Conservation (phyloP, 2,797 vertebrate species). For the Nyctalus aviator region DNA sequence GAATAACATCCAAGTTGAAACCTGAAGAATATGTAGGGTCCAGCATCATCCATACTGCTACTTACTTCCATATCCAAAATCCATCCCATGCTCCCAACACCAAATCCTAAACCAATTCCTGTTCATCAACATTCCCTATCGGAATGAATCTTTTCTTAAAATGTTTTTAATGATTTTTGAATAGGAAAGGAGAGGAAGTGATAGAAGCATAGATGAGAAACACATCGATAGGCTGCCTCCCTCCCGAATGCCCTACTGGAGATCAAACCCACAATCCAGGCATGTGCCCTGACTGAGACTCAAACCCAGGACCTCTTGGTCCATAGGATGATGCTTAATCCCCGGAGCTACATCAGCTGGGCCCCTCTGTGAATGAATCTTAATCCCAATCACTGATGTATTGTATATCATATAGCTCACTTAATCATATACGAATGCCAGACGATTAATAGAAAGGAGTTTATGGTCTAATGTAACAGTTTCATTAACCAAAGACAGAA, state of each 20-base stretch:
- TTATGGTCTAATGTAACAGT: neutral
- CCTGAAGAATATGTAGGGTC: neutral
- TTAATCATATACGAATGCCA: slow-evolving; percentile 28
- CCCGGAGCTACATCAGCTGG: too few species aligned
- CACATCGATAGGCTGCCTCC: too few species aligned
- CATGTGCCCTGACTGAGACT: too few species aligned
- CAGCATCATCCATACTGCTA: neutral
- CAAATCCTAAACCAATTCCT: slow-evolving; percentile 52
- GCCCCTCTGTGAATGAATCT: neutral
- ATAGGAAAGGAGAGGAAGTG: too few species aligned
- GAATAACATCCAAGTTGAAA: slow-evolving; percentile 15
- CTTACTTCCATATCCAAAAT: neutral
- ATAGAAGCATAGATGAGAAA: too few species aligned
- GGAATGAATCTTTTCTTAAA: neutral
- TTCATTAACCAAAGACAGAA: slow-evolving; percentile 44
- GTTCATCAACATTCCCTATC: neutral
- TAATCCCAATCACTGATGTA: slow-evolving; percentile 5
- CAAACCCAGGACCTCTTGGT: too few species aligned
- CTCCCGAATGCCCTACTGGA: too few species aligned
- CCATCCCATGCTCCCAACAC: neutral
- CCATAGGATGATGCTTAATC: too few species aligned
- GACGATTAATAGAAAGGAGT: neutral
- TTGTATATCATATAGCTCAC: neutral
- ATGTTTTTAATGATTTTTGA: too few species aligned
- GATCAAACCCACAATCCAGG: too few species aligned